phyloP scores from a whole-genome alignment of 30 jellyfish, hydroid and myxozoan species.

The Haliclystus octoradiatus region DNA sequence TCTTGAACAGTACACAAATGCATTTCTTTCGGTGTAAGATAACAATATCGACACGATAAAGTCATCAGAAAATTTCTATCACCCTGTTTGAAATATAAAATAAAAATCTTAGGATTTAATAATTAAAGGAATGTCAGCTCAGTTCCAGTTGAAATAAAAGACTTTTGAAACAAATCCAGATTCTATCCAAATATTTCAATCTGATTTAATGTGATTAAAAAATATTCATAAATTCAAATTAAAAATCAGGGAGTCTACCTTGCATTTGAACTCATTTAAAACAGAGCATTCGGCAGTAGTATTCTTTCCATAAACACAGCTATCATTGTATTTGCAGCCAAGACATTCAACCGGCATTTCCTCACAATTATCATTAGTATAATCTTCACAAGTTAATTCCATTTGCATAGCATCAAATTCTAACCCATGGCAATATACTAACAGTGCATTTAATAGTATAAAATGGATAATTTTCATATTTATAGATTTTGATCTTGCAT shows the following conservation, averaged over 20 bases:
- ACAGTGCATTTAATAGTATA: too few species aligned
- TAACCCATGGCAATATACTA: too few species aligned
- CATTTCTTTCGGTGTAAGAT: conserved; percentile 39
- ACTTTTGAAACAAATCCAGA: too few species aligned
- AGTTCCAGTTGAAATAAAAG: too few species aligned
- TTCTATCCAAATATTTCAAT: too few species aligned
- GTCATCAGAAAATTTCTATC: conserved; percentile 18
- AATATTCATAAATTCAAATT: too few species aligned
- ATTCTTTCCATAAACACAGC: conserved; percentile 59
- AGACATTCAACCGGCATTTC: conserved; percentile 28
- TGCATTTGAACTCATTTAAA: conserved; percentile 18
- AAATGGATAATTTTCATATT: too few species aligned
- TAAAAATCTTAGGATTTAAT: too few species aligned
- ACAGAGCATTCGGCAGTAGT: conserved; percentile 43
- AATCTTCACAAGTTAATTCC: background rate
- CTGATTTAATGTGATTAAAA: too few species aligned
- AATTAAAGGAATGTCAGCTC: too few species aligned
- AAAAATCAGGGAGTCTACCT: conserved; percentile 27
- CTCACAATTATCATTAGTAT: conserved; percentile 12
- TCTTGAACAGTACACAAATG: conserved; percentile 31
- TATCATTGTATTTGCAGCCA: conserved; percentile 36
- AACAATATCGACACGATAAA: conserved; percentile 47
- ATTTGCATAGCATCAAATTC: background rate
- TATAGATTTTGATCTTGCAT: too few species aligned
- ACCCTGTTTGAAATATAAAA: conserved; percentile 27